A percentile compares a stretch with the other conserved stretches of the same genome.
Evolutionary conservation across 2,888 invertebrate species (phyloP).

Genomic region (Osmoderma eremita): DNA sequence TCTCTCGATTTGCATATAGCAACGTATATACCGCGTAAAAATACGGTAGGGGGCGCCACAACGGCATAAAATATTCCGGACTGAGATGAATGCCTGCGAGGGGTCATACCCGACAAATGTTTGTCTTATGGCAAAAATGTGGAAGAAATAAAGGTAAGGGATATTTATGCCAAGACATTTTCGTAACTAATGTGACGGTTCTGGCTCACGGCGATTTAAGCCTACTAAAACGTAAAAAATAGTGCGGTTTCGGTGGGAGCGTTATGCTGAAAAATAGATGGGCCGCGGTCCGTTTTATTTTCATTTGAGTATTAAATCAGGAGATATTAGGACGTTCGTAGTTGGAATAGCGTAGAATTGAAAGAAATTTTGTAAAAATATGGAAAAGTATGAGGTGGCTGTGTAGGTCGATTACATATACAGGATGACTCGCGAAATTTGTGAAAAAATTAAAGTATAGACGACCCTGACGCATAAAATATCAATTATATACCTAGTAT

Average conservation of each 20-base stretch:
- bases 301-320: conserved; percentile 33
- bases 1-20: conserved; percentile 33
- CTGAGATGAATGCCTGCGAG: conserved; percentile 33
- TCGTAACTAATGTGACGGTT: conserved; percentile 37
- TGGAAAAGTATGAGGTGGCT: not conserved
- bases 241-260: conserved; percentile 18
- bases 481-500: too few species aligned
- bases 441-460: too few species aligned
- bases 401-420: not conserved
- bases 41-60: conserved; percentile 14
- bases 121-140: conserved; percentile 38
- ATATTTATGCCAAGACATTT: conserved; percentile 37
- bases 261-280: conserved; percentile 37
- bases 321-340: conserved; percentile 29
- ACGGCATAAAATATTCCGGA: conserved; percentile 32
- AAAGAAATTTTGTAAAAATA: conserved; percentile 1
- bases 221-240: conserved; percentile 38
- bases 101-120: conserved; percentile 37
- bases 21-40: conserved; percentile 32
- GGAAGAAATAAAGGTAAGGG: conserved; percentile 36
- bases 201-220: conserved; percentile 33
- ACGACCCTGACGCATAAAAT: too few species aligned
- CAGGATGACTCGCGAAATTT: too few species aligned
- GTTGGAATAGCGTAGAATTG: conserved; percentile 8
- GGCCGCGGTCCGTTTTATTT: conserved; percentile 27